phyloP scores from a whole-genome alignment of 2,888 invertebrate species.

The Netelia fuscicornis region DNA sequence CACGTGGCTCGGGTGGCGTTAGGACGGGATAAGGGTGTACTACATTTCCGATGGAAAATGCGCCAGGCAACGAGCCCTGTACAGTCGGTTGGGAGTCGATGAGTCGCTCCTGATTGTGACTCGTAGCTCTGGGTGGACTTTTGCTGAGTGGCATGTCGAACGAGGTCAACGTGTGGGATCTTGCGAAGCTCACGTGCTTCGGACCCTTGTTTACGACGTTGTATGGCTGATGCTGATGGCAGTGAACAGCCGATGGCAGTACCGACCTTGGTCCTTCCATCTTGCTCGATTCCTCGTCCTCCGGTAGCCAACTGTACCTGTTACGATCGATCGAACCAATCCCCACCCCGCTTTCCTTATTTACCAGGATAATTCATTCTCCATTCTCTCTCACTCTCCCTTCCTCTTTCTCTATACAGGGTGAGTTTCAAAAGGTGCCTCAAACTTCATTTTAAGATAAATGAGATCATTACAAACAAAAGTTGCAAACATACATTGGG shows the following conservation, averaged over 20 bases:
- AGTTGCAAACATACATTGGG: neutral
- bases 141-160: conserved; percentile 88
- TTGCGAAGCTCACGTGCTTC: conserved; percentile 96
- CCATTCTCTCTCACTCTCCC: neutral
- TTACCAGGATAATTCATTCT: conserved; percentile 25
- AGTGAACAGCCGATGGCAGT: conserved; percentile 74
- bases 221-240: conserved; percentile 80
- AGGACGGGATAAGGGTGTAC: conserved; percentile 76
- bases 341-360: conserved; percentile 3
- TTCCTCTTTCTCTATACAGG: neutral
- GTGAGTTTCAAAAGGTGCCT: too few relatives aligned
- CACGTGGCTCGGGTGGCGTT: conserved; percentile 79
- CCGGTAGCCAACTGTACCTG: conserved; percentile 91
- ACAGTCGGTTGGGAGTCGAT: conserved; percentile 83
- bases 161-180: conserved; percentile 94
- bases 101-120: conserved; percentile 84
- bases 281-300: conserved; percentile 90
- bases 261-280: conserved; percentile 89
- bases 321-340: conserved; percentile 18
- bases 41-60: conserved; percentile 68
- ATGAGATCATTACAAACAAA: too few relatives aligned
- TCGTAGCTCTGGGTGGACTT: conserved; percentile 84
- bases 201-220: conserved; percentile 84
- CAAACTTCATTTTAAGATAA: too few relatives aligned
- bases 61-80: conserved; percentile 75